phyloP scores from a whole-genome alignment of 2,113 vertebrate species.

The Crotalus tigris region DNA sequence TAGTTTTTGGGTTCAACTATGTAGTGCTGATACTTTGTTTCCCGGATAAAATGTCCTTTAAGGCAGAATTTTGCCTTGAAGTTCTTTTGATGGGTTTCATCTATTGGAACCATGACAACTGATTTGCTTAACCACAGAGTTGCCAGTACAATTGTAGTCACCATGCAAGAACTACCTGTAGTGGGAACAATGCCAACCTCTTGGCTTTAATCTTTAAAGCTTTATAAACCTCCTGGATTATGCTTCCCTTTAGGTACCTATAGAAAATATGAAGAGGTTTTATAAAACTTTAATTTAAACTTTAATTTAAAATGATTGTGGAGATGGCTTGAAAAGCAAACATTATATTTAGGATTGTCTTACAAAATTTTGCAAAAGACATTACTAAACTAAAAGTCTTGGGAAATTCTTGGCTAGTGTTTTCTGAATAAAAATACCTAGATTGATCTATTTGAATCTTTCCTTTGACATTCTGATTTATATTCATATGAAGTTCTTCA shows the following conservation, averaged over 20 bases:
- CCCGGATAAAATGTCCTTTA: too few relatives aligned
- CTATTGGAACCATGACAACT: too few relatives aligned
- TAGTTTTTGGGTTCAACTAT: too few relatives aligned
- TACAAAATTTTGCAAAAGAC: background rate
- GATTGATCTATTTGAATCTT: background rate
- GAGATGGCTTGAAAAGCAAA: background rate
- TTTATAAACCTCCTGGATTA: background rate
- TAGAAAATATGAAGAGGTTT: background rate
- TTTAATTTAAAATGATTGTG: background rate
- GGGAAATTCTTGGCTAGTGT: background rate
- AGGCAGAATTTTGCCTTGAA: too few relatives aligned
- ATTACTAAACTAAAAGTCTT: background rate
- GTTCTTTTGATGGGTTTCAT: too few relatives aligned
- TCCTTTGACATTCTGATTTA: background rate
- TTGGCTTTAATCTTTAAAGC: background rate
- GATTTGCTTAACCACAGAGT: background rate
- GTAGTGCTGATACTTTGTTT: too few relatives aligned
- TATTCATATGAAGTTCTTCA: background rate
- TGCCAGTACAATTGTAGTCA: background rate
- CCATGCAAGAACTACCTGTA: background rate
- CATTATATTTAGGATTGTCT: background rate
- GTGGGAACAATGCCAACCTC: background rate
- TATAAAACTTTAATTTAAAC: background rate
- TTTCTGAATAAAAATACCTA: background rate
- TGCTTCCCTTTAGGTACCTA: background rate